Evolutionary conservation across 2,797 vertebrate genomes (phyloP), one percentile per base, ranked within the genome.

Genomic region (Rhyacichthys aspro): DNA sequence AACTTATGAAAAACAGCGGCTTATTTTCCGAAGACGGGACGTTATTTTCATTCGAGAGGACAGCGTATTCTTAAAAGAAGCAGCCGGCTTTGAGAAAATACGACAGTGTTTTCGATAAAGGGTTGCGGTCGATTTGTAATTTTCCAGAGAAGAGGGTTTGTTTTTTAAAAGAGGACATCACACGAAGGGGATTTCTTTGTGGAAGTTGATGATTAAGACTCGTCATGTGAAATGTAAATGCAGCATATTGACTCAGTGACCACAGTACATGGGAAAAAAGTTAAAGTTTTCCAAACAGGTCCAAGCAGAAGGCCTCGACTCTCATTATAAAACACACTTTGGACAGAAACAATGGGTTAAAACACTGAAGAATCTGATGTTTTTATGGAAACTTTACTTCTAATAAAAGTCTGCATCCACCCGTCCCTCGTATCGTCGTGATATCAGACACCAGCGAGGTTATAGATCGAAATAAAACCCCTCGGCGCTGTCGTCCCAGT

Each of bases 401-500:
- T 19, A 48, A 72, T 69, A 73, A 68, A 81, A 71, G 32, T 76
- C 67, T 74, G 59, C 70, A 70, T 34, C 78, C 73, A 82, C 59
- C 70, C 34, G 37, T 72, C 43, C 34, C 55, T 43, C 3, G 11
- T 37, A 57, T 82, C 70, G 81, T 76, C 66, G 60, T 63, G 67
- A 76, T 59, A 76, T 70, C 67, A 61, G 53, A 73, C 69, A 60
- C 53, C 72, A 33, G 42, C 50, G 46, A 67, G 55, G 67, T 55
- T 61, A 62, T 38, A 56, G 70, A 86, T 83, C 50, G 75, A 84
- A 86, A 73, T 72, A 79, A 76, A 81, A 74, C 36, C 46, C 50
- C 58, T n/a, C n/a, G n/a, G n/a, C n/a, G n/a, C n/a, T n/a, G n/a
- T n/a, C 85, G 88, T 83, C 82, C 88, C 59, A 87, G 80, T 90